phyloP scores from a whole-genome alignment of 1,140 invertebrate species.

The Leptopilina clavipes region DNA sequence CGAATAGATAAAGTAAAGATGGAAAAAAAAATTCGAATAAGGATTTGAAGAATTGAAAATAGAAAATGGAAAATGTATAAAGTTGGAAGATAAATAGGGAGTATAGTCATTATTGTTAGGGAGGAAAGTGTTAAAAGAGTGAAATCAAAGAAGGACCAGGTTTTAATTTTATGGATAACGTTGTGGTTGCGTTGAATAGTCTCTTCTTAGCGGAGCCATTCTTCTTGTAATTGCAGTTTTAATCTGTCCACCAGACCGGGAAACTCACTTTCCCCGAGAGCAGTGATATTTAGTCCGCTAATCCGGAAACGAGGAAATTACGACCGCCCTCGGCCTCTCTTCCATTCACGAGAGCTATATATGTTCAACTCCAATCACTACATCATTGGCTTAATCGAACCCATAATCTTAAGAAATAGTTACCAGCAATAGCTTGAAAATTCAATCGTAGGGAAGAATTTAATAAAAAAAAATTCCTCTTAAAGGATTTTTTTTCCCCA shows the following conservation, averaged over 20 bases:
- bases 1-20: too few relatives aligned
- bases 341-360: not conserved
- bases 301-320: conserved; percentile 41
- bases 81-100: too few relatives aligned
- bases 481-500: too few relatives aligned
- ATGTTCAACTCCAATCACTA: not conserved
- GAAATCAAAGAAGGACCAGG: conserved; percentile 37
- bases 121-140: conserved; percentile 12
- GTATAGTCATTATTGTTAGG: not conserved
- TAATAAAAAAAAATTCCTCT: too few relatives aligned
- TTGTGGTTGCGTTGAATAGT: conserved; percentile 49
- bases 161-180: conserved; percentile 59
- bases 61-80: too few relatives aligned
- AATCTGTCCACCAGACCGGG: conserved; percentile 58
- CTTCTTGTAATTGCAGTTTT: conserved; percentile 67
- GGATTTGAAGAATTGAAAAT: not conserved
- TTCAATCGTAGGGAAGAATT: too few relatives aligned
- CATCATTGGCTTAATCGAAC: not conserved
- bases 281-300: conserved; percentile 48
- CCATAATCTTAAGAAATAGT: not conserved
- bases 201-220: conserved; percentile 57
- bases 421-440: not conserved
- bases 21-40: too few relatives aligned
- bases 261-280: conserved; percentile 52
- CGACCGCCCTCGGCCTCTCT: not conserved